phyloP scores from a whole-genome alignment of 1,140 invertebrate genomes.

The Apocrypta bakeri region DNA sequence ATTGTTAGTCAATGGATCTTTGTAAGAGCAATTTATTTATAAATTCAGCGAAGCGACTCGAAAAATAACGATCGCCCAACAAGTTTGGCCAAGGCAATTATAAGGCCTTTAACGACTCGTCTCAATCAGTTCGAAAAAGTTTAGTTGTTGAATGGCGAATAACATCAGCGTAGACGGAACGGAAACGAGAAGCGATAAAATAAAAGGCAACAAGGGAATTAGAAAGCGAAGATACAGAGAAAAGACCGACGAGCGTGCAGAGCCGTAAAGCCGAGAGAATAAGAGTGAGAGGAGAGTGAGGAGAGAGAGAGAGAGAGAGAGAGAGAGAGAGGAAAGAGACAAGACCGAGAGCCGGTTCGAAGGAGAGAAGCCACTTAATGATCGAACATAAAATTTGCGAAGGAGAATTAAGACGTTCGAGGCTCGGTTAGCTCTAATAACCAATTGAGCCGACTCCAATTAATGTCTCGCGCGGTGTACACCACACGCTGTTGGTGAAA shows the following conservation, averaged over 20 bases:
- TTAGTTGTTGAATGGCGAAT: background rate
- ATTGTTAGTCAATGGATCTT: background rate
- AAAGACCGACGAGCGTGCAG: constrained; percentile 9
- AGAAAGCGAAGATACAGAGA: constrained; percentile 43
- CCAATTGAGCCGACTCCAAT: constrained; percentile 47
- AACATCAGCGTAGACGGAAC: background rate
- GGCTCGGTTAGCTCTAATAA: constrained; percentile 49
- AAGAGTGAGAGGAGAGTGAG: constrained; percentile 38
- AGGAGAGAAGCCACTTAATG: constrained; percentile 48
- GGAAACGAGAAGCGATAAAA: background rate
- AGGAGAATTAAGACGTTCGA: constrained; percentile 48
- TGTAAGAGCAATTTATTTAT: background rate
- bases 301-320: constrained; percentile 21
- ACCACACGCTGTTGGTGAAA: constrained; percentile 19
- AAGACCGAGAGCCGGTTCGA: constrained; percentile 27
- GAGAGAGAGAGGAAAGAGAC: constrained; percentile 39
- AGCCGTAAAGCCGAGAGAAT: background rate
- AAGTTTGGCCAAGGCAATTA: background rate
- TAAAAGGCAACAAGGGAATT: constrained; percentile 10
- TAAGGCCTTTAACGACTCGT: background rate
- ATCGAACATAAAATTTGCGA: constrained; percentile 51
- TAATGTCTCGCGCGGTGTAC: constrained; percentile 34
- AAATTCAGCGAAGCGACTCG: background rate
- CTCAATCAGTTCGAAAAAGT: constrained; percentile 15
- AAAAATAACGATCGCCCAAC: background rate